A percentile compares a stretch with the other conserved stretches of the same genome.
phyloP scores from a whole-genome alignment of 2,888 invertebrate genomes.

The Matsumyia berberina region DNA sequence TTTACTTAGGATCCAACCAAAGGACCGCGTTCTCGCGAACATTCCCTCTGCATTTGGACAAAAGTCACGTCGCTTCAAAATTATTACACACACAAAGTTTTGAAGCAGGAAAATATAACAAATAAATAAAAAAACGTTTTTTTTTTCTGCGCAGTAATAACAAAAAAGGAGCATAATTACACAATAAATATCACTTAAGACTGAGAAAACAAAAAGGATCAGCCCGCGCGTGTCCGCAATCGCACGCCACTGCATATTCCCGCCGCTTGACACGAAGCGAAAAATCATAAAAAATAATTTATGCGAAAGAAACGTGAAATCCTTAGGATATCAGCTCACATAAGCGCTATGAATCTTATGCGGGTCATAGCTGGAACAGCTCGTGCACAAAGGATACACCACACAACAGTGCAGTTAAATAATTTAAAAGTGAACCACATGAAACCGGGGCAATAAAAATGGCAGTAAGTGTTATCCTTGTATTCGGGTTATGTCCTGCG shows the following conservation, averaged over 20 bases:
- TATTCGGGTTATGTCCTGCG: constrained; percentile 25
- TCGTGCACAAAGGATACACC: constrained; percentile 40
- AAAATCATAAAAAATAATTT: constrained; percentile 75
- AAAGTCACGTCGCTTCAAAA: constrained; percentile 64
- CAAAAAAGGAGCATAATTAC: constrained; percentile 68
- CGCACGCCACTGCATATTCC: constrained; percentile 42
- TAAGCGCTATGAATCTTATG: constrained; percentile 44
- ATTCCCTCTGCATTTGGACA: constrained; percentile 17
- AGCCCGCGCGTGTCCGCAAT: constrained; percentile 71
- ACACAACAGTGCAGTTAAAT: constrained; percentile 64
- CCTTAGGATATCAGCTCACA: constrained; percentile 53
- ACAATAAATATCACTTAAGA: constrained; percentile 74
- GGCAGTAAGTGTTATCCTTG: constrained; percentile 47
- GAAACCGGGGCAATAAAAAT: constrained; percentile 47
- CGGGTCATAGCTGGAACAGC: constrained; percentile 46
- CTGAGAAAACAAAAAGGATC: constrained; percentile 63
- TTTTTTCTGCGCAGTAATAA: constrained; percentile 62
- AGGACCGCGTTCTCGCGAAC: constrained; percentile 56
- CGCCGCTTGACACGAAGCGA: constrained; percentile 55
- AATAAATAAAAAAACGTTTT: constrained; percentile 57
- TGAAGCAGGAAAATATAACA: constrained; percentile 25
- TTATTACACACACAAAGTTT: constrained; percentile 35
- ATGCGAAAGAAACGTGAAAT: constrained; percentile 72
- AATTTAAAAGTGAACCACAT: constrained; percentile 63
- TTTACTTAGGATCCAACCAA: constrained; percentile 67